Evolutionary conservation across 1,140 invertebrate genomes (phyloP), one percentile per base, ranked within the genome.

Genomic region (Drosophila biarmipes): DNA sequence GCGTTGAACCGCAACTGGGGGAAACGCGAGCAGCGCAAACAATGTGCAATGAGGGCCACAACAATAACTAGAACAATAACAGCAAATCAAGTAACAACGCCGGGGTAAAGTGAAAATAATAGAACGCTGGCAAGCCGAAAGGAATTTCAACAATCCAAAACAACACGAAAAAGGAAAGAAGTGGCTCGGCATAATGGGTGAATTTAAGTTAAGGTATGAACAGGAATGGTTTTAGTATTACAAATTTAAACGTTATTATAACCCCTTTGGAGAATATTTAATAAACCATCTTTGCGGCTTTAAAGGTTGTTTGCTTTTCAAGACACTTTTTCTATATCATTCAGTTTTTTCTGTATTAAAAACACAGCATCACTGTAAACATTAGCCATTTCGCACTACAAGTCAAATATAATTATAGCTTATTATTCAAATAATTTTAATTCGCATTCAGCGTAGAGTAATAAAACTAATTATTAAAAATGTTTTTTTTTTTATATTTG

Each of bases 1-100:
- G 82, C 82, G 82, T 87, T 82, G 62, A 82, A 87, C 78, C 82
- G 75, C 84, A 89, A 34, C 82, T 80, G 76, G 73, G 71, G 61
- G 46, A 89, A 82, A 59, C 78, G 82, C 82, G 79, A 78, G 80
- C 73, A 72, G 78, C 84, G 73, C 75, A 85, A 80, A 63, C 80
- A 79, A 64, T 71, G 51, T 64, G 67, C 64, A 69, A 69, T 71
- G 66, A 56, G 63, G 67, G 64, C 67, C 46, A 46, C 59, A 64
- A 66, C 59, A 67, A 67, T 66, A 42, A 49, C 72, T 62, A 43
- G 37, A 54, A 73, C 53, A 78, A 64, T 68, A 61, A 43, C 59
- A 78, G 45, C 58, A 80, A 74, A 76, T 84, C 80, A 84, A 72
- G 72, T 56, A 78, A 62, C 73, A 80, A 71, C 48, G 38, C 68